phyloP scores from a whole-genome alignment of 2,888 invertebrate genomes.

The Rosalia funebris region DNA sequence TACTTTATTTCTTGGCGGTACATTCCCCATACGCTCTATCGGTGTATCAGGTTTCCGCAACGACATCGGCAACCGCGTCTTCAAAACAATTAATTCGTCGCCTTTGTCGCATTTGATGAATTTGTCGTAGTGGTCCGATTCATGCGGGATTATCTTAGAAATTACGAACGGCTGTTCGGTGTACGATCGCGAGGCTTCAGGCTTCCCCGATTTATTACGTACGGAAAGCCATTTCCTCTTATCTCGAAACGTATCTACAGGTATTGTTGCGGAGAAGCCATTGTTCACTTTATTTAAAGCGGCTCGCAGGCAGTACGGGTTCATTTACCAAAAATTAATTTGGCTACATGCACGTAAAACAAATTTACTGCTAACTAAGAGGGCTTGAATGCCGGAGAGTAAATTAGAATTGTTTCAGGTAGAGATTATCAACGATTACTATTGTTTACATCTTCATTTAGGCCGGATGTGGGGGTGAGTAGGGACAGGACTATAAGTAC shows the following conservation, averaged over 20 bases:
- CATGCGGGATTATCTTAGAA: slow-evolving; percentile 51
- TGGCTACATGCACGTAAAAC: background rate
- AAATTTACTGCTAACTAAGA: slow-evolving; percentile 4
- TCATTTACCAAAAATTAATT: slow-evolving; percentile 18
- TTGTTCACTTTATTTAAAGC: slow-evolving; percentile 29
- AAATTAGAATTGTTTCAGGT: background rate
- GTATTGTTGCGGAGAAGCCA: slow-evolving; percentile 32
- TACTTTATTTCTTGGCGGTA: too few relatives aligned
- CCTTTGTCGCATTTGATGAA: slow-evolving; percentile 56
- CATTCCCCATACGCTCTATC: too few relatives aligned
- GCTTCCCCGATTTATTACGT: too few relatives aligned
- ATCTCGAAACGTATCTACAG: slow-evolving; percentile 38
- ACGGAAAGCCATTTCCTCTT: slow-evolving; percentile 26
- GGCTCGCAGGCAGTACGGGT: slow-evolving; percentile 1
- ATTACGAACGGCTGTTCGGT: slow-evolving; percentile 34
- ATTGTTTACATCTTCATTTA: slow-evolving; percentile 1
- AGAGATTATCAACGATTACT: slow-evolving; percentile 1
- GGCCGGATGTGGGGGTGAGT: background rate
- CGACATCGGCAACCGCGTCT: too few relatives aligned
- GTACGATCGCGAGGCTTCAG: too few relatives aligned
- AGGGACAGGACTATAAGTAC: background rate
- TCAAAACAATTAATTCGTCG: slow-evolving; percentile 54
- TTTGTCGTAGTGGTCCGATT: slow-evolving; percentile 54
- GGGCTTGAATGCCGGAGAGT: background rate
- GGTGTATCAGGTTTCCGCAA: too few relatives aligned